phyloP scores from a whole-genome alignment of 2,888 invertebrate species.

The Mesoligia furuncula region DNA sequence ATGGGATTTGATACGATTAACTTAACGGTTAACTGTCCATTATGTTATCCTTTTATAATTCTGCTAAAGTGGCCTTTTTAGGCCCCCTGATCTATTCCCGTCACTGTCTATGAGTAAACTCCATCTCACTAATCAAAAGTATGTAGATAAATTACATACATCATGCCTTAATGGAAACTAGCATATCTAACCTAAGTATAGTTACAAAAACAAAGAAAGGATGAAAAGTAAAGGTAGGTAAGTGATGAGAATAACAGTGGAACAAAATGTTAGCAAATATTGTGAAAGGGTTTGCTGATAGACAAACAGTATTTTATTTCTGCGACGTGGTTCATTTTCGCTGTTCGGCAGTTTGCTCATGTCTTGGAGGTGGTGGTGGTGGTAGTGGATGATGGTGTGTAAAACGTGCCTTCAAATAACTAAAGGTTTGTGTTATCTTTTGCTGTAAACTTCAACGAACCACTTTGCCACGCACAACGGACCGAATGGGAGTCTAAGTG shows the following conservation, averaged over 20 bases:
- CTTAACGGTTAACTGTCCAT: too few species aligned
- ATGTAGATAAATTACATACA: slow-evolving; percentile 4
- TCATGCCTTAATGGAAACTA: background rate
- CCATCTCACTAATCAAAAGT: slow-evolving; percentile 24
- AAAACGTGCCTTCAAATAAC: slow-evolving; percentile 30
- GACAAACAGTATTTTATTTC: slow-evolving; percentile 51
- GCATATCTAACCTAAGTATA: background rate
- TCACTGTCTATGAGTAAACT: slow-evolving; percentile 22
- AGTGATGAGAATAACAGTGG: slow-evolving; percentile 42
- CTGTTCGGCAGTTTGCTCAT: slow-evolving; percentile 39
- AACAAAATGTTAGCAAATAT: slow-evolving; percentile 58
- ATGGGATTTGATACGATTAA: too few species aligned
- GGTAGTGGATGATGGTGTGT: background rate
- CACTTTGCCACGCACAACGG: too few species aligned
- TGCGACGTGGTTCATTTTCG: slow-evolving; percentile 41
- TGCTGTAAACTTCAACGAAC: too few species aligned
- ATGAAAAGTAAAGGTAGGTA: slow-evolving; percentile 34
- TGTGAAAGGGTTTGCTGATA: slow-evolving; percentile 52
- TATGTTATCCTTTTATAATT: too few species aligned
- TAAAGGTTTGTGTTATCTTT: slow-evolving; percentile 20
- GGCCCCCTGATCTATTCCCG: background rate
- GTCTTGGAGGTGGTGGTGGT: slow-evolving; percentile 20
- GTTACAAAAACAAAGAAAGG: slow-evolving; percentile 16
- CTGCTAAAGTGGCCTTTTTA: too few species aligned
- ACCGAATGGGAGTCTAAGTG: too few species aligned